Conservation (phyloP, 2,113 vertebrate species). For the Callionymus lyra region DNA sequence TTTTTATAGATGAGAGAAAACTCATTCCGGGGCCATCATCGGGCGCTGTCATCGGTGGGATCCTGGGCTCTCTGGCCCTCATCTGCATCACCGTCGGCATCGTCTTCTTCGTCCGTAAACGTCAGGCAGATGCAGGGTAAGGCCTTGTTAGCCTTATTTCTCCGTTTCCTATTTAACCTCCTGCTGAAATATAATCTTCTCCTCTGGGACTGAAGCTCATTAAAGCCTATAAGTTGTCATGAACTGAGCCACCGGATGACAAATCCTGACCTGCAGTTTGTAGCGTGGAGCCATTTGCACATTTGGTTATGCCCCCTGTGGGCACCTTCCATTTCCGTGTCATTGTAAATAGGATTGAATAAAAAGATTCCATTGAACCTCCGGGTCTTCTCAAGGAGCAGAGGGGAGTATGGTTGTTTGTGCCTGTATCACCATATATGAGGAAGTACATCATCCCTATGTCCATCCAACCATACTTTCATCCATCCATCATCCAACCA, state of each 20-base stretch:
- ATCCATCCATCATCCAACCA: no score
- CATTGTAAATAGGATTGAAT: slow-evolving; percentile 7
- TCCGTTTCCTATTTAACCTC: slow-evolving; percentile 18
- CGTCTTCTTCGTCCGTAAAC: slow-evolving; percentile 65
- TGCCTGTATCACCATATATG: no score
- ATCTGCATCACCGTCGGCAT: slow-evolving; percentile 51
- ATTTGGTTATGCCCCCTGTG: slow-evolving; percentile 4
- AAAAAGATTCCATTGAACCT: not conserved
- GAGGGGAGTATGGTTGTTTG: slow-evolving; percentile 7
- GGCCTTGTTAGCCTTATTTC: slow-evolving; percentile 30
- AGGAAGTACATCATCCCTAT: no score
- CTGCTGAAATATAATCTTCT: slow-evolving; percentile 10
- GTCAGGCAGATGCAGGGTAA: slow-evolving; percentile 65
- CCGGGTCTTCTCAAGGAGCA: not conserved
- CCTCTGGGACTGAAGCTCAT: slow-evolving; percentile 20
- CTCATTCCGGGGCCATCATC: slow-evolving; percentile 48
- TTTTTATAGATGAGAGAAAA: slow-evolving; percentile 43
- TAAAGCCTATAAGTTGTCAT: slow-evolving; percentile 21
- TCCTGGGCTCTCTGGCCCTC: slow-evolving; percentile 66
- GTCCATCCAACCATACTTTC: no score
- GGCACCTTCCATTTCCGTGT: slow-evolving; percentile 1
- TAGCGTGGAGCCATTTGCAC: not conserved
- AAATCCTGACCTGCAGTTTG: slow-evolving; percentile 25
- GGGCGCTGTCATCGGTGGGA: slow-evolving; percentile 70
- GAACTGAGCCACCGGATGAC: slow-evolving; percentile 8